Evolutionary conservation across 2,888 invertebrate species (phyloP), one percentile per base, ranked within the genome.

Genomic region (Plebejus argus): DNA sequence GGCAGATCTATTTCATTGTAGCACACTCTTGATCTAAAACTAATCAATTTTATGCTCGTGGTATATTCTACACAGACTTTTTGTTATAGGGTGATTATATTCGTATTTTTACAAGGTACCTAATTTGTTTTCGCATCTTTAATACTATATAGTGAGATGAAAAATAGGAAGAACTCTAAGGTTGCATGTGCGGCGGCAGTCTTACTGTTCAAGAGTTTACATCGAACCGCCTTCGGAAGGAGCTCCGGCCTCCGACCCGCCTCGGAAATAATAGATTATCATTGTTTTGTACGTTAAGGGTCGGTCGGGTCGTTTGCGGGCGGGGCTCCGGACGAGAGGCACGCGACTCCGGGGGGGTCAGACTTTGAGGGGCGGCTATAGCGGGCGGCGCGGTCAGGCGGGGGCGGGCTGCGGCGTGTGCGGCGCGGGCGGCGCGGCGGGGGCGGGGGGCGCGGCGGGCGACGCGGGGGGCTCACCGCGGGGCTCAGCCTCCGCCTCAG

Each of bases 361-460:
- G 74, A 53, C 53, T 74, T 74, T 74, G 15, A 74, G 74, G 76
- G 70, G 70, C 45, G 61, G 78, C 76, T 76, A 74, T 71, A 20
- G 79, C 39, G 75, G 77, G 39, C 75, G 78, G 79, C 45, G 81
- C 78, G 78, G 81, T 81, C 28, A 83, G 79, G 81, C 78, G 71
- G 82, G 77, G 18, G 82, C 78, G 77, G 79, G 75, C 85, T 81
- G 77, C 82, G 81, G 85, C 81, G 81, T 70, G 82, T 79, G 85
- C 81, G 80, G 82, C 76, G 80, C 79, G 79, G 70, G 78, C 53
- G 90, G 10, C 88, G 84, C 58, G 90, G 20, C 8, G 23, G 90
- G 3, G 10, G 78, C 77, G 66, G 80, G 79, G 77, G 79, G 77
- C 45, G 75, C 78, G 49, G 75, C 77, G 53, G 80, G 79, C 78